Evolutionary conservation across 35 echinoderm and acorn worm genomes (phyloP).

Genomic region (Heliocidaris tuberculata): DNA sequence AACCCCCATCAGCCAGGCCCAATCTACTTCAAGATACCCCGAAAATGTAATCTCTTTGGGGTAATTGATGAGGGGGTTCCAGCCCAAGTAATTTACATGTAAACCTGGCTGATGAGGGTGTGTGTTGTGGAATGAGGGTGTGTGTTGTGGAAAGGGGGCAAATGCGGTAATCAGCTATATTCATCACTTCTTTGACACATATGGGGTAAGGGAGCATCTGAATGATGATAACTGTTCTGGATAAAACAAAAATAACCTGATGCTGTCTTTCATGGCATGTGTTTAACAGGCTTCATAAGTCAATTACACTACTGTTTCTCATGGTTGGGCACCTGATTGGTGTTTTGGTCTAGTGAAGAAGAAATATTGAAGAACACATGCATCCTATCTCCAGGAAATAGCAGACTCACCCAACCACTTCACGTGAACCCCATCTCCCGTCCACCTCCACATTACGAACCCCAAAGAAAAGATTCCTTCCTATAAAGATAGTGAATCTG

Average conservation of each 20-base stretch:
- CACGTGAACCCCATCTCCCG: no score
- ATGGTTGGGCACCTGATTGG: background rate
- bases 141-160: background rate
- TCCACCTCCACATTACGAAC: no score
- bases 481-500: no score
- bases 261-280: background rate
- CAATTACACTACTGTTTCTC: background rate
- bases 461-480: no score
- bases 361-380: no score
- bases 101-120: conserved; percentile 1
- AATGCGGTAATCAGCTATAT: background rate
- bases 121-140: no score
- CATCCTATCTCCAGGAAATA: no score
- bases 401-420: no score
- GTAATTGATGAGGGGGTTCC: background rate
- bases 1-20: background rate
- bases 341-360: background rate
- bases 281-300: background rate
- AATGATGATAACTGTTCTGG: background rate
- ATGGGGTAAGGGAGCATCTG: background rate
- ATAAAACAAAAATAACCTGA: background rate
- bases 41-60: background rate
- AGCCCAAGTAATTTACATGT: background rate
- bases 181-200: background rate
- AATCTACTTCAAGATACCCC: background rate